phyloP scores from a whole-genome alignment of 2,113 vertebrate species.

The Heliornis fulica region DNA sequence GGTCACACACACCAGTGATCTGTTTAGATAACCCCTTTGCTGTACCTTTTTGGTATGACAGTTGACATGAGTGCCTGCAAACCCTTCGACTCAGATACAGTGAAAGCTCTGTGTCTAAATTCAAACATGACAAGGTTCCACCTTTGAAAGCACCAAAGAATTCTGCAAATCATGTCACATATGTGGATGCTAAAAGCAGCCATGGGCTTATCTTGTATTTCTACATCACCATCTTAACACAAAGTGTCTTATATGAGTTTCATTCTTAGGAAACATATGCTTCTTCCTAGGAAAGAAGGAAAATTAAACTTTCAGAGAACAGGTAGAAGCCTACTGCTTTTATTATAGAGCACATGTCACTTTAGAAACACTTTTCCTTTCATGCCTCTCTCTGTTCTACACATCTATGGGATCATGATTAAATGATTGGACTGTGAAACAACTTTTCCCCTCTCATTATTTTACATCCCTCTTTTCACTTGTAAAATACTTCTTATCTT shows the following conservation, averaged over 20 bases:
- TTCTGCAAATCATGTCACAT: not conserved
- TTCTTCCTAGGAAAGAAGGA: not conserved
- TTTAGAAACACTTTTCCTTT: not conserved
- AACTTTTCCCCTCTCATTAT: not conserved
- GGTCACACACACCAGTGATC: not conserved
- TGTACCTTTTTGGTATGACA: not conserved
- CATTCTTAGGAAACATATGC: not conserved
- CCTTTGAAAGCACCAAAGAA: not conserved
- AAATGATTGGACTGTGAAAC: not conserved
- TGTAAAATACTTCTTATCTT: not conserved
- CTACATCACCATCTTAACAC: not conserved
- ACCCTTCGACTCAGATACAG: no score
- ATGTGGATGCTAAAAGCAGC: not conserved
- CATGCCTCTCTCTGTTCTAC: not conserved
- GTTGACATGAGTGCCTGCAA: no score
- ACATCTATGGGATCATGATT: not conserved
- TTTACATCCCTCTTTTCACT: not conserved
- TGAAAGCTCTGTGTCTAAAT: not conserved
- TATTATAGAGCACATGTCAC: not conserved
- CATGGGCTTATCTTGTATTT: no score
- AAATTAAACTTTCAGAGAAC: not conserved
- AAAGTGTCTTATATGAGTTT: not conserved
- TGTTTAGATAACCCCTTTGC: not conserved
- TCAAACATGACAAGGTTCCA: not conserved
- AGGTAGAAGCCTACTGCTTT: not conserved